phyloP scores from a whole-genome alignment of 2,113 vertebrate species.

The Ceuthmochares aereus region DNA sequence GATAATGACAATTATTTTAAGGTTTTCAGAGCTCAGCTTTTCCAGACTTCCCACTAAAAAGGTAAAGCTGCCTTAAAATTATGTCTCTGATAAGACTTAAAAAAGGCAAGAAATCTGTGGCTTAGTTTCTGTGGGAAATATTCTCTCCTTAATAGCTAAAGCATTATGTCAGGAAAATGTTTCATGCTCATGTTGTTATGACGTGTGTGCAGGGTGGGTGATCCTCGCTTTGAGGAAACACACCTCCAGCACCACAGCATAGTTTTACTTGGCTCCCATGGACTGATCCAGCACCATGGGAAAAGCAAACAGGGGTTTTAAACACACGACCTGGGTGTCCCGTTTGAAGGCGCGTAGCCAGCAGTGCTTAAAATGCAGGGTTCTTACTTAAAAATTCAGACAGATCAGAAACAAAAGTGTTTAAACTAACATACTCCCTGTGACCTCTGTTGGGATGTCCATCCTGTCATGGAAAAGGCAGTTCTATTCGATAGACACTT shows the following conservation, averaged over 20 bases:
- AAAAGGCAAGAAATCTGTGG: not conserved
- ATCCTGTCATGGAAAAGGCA: not conserved
- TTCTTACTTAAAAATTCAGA: not conserved
- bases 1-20: not conserved
- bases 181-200: not conserved
- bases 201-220: not conserved
- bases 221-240: not conserved
- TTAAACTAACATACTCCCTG: not conserved
- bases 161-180: not conserved
- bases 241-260: not conserved
- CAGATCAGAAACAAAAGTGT: not conserved
- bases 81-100: not conserved
- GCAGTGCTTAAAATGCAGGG: not conserved
- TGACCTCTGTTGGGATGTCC: not conserved
- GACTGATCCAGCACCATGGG: rapidly evolving
- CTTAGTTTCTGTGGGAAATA: slow-evolving; percentile 43
- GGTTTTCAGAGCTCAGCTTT: not conserved
- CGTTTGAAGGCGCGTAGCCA: not conserved
- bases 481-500: not conserved
- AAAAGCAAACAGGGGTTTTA: not conserved
- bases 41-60: not conserved
- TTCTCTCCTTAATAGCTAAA: not conserved
- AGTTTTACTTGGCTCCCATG: not conserved
- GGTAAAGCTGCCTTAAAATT: not conserved
- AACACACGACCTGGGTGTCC: not conserved